Evolutionary conservation across 2,797 vertebrate species (phyloP).

Genomic region (Cetoscarus ocellatus): DNA sequence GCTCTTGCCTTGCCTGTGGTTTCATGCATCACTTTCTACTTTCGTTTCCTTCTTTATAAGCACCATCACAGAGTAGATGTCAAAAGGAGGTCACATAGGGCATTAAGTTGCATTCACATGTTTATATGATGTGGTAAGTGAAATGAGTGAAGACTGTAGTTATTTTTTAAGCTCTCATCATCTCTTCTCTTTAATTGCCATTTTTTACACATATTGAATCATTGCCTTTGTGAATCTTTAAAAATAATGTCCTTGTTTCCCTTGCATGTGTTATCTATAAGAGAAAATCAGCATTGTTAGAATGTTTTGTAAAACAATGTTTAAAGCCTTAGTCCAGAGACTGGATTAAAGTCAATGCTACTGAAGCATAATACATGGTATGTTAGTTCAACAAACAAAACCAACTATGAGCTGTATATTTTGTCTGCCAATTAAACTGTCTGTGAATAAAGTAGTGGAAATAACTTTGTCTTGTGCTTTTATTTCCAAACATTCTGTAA

Average conservation of each 20-base stretch:
- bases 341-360: slow-evolving; percentile 79
- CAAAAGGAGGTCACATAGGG: slow-evolving; percentile 13
- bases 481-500: neutral
- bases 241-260: slow-evolving; percentile 32
- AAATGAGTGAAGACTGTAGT: slow-evolving; percentile 17
- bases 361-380: slow-evolving; percentile 60
- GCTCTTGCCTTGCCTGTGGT: slow-evolving; percentile 47
- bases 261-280: slow-evolving; percentile 75
- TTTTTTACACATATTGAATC: slow-evolving; percentile 4
- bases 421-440: slow-evolving; percentile 76
- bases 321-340: slow-evolving; percentile 82
- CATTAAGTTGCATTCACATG: slow-evolving; percentile 16
- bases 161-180: slow-evolving; percentile 4
- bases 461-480: neutral
- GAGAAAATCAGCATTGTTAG: slow-evolving; percentile 58
- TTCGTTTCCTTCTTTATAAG: slow-evolving; percentile 18
- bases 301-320: slow-evolving; percentile 76
- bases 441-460: slow-evolving; percentile 80
- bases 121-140: slow-evolving; percentile 20
- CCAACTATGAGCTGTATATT: slow-evolving; percentile 76
- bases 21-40: slow-evolving; percentile 26
- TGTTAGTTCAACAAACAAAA: slow-evolving; percentile 54
- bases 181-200: slow-evolving; percentile 9
- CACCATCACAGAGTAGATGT: slow-evolving; percentile 9
- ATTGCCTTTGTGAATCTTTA: slow-evolving; percentile 43